Percentiles rank a stretch among this genome's conserved stretches.
Evolutionary conservation across 1,140 invertebrate genomes (phyloP).

Genomic region (Leptestheria dahalacensis): DNA sequence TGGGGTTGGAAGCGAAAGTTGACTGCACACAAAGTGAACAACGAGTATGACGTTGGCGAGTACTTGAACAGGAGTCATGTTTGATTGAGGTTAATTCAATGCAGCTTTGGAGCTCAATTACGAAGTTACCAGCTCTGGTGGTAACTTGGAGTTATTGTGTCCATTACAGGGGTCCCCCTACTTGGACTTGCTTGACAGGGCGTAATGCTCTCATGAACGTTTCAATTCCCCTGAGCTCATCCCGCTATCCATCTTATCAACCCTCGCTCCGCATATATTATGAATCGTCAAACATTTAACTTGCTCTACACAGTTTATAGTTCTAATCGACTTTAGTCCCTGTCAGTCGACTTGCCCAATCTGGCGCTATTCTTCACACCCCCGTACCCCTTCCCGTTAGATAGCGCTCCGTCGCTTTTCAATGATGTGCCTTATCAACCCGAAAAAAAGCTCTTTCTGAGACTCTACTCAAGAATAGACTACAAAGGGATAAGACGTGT

Average conservation of each 20-base stretch:
- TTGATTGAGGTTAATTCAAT: not conserved
- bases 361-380: too few relatives aligned
- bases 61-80: not conserved
- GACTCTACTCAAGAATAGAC: not conserved
- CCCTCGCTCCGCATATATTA: not conserved
- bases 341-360: too few relatives aligned
- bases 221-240: not conserved
- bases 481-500: not conserved
- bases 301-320: not conserved
- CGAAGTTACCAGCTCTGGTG: constrained; percentile 3
- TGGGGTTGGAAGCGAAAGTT: not conserved
- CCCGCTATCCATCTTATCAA: not conserved
- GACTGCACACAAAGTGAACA: not conserved
- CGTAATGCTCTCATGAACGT: constrained; percentile 11
- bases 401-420: too few relatives aligned
- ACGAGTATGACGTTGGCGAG: not conserved
- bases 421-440: too few relatives aligned
- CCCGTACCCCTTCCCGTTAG: too few relatives aligned
- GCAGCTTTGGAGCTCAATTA: constrained; percentile 12
- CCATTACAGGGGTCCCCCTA: not conserved
- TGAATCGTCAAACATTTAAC: not conserved
- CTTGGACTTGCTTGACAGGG: constrained; percentile 2
- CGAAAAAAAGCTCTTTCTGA: not conserved
- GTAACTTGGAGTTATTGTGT: not conserved
- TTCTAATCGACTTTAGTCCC: too few relatives aligned